These are phyloP conservation scores for Eurytoma adleriae DNA, from an alignment of 2,888 invertebrate species.

Conservation along the genomic window DNA sequence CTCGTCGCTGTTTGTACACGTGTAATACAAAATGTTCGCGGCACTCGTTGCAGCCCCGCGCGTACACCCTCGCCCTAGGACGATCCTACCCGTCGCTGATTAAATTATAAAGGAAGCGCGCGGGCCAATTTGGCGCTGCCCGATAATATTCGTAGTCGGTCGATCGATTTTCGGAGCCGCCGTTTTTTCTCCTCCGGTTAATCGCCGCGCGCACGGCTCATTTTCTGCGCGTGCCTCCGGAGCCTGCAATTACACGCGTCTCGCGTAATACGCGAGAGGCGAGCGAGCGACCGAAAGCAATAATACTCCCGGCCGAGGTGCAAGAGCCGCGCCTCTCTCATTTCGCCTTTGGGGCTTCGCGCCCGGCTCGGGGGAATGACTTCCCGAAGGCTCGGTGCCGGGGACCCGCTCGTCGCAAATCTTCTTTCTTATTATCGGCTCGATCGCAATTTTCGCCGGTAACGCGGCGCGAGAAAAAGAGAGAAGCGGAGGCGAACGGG, in stretches of 20 bases:
- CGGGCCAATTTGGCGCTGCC: constrained; percentile 18
- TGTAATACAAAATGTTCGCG: constrained; percentile 9
- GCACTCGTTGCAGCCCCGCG: constrained; percentile 24
- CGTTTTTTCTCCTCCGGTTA: not conserved
- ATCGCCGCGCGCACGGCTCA: constrained; percentile 1
- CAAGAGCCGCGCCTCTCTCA: constrained; percentile 34
- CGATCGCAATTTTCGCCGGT: constrained; percentile 46
- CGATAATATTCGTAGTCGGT: not conserved
- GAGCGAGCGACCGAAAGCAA: constrained; percentile 26
- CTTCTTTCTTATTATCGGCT: constrained; percentile 56
- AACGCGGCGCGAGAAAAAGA: constrained; percentile 2
- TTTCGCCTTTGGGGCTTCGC: not conserved
- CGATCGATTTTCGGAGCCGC: constrained; percentile 18
- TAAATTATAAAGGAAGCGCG: constrained; percentile 43
- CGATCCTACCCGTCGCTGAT: constrained; percentile 24
- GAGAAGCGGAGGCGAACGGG: not conserved
- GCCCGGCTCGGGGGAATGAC: constrained; percentile 7
- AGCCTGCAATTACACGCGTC: constrained; percentile 50
- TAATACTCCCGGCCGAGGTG: constrained; percentile 35
- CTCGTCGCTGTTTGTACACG: not conserved
- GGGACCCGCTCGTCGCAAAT: constrained; percentile 41
- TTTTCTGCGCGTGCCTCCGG: constrained; percentile 11
- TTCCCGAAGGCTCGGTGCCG: constrained; percentile 19
- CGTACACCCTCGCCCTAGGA: not conserved
- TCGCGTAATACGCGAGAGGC: constrained; percentile 47